Conservation (phyloP, 2,797 vertebrate genomes). For the Sebastes wilsoni region DNA sequence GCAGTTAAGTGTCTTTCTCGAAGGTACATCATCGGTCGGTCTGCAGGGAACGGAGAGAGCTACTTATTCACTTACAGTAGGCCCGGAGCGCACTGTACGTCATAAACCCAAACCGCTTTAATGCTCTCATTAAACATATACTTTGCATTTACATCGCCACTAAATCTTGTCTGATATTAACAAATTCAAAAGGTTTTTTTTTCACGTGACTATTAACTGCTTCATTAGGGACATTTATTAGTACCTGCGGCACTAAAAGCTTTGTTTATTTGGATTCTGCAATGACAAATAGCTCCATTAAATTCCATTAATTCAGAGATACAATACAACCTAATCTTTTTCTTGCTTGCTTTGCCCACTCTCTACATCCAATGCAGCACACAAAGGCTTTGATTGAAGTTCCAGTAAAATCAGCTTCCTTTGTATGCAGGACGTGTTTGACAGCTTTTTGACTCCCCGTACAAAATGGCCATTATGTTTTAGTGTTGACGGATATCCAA, state of each 20-base stretch:
- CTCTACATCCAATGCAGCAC: background rate
- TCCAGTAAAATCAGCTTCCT: background rate
- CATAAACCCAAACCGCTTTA: slow-evolving; percentile 2
- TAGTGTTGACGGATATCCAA: background rate
- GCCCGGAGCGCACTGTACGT: background rate
- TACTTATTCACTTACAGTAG: slow-evolving; percentile 40
- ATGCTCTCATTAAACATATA: slow-evolving; percentile 12
- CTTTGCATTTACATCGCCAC: background rate
- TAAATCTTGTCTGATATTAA: background rate
- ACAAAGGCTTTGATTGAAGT: background rate
- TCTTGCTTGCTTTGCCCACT: background rate
- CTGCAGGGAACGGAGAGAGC: slow-evolving; percentile 25
- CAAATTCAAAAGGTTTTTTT: background rate
- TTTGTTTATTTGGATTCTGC: background rate
- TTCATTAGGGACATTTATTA: background rate
- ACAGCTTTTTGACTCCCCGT: slow-evolving; percentile 5
- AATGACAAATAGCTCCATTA: background rate
- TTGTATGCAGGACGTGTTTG: background rate
- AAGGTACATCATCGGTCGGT: slow-evolving; percentile 43
- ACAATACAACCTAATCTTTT: background rate
- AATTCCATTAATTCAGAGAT: background rate
- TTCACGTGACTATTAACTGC: background rate
- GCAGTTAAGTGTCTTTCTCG: slow-evolving; percentile 59
- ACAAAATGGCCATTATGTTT: background rate
- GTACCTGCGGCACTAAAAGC: background rate